Conservation (phyloP, 1,140 invertebrate genomes). For the Lepidotrigona ventralis region DNA sequence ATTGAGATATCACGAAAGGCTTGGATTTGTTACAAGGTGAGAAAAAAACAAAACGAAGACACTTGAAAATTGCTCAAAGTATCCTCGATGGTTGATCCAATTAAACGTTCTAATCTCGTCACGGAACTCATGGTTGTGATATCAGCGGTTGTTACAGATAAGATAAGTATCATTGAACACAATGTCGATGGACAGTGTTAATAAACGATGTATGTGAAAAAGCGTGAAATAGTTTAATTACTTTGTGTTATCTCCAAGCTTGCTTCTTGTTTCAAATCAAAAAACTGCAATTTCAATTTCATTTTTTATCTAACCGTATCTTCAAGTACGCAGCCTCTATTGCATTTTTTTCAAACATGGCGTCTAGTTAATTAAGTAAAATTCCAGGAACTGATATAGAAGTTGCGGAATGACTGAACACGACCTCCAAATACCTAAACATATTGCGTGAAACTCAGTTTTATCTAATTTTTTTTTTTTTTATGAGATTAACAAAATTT, state of each 20-base stretch:
- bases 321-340: not conserved
- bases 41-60: not conserved
- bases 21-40: not conserved
- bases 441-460: too few species aligned
- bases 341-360: not conserved
- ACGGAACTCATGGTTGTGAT: not conserved
- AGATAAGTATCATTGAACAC: constrained; percentile 3
- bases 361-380: not conserved
- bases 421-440: too few species aligned
- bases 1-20: not conserved
- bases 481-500: not conserved
- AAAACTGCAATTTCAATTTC: not conserved
- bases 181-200: constrained; percentile 1
- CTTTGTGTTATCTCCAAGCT: not conserved
- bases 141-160: not conserved
- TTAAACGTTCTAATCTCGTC: constrained; percentile 6
- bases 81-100: not conserved
- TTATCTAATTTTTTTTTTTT: not conserved
- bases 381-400: not conserved
- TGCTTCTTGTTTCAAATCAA: not conserved
- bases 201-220: not conserved
- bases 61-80: not conserved
- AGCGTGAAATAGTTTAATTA: not conserved
- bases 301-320: not conserved
- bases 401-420: too few species aligned